Base-by-base conservation (phyloP, 37 sponge, comb jelly and placozoan genomes). In the Corticium candelabrum region DNA sequence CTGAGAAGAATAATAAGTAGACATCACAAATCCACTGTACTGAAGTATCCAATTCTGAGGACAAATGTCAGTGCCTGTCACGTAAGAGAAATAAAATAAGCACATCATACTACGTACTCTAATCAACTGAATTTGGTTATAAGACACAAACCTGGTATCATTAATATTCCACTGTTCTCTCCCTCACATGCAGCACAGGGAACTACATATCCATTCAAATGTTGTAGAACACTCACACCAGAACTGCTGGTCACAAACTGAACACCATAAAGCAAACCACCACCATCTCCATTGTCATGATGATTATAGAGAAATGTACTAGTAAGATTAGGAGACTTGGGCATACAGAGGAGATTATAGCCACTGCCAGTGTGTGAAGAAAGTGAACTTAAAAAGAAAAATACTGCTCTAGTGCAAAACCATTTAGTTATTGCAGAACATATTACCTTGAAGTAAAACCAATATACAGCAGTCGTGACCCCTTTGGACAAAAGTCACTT, bases 1-100 rank as follows among this genome's bases (percentile, higher is more conserved):
- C 1, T 74, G 7, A n/a, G n/a, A n/a, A 1, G 31, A 21, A 15
- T 72, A 1, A n/a, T 80, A 27, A 1, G 80, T 27, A 34, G 80
- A 37, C 80, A 80, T 80, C 1, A 80, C 35, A 37, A 37, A 80
- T 3, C 80, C 80, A 1, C 31, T 7, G 80, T 80, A 80, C 73
- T 80, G 70, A 21, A 7, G 4, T 5, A 37, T 70, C 80, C 80
- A 80, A 27, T 37, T n/a, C n/a, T n/a, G n/a, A 11, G 62, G 62
- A 50, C 62, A 50, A 50, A 11, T 11, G 21, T 50, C 62, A 21
- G 62, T 50, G 11, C n/a, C n/a, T n/a, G n/a, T n/a, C n/a, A n/a
- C n/a, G n/a, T n/a, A n/a, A n/a, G n/a, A n/a, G n/a, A n/a, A n/a
- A n/a, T n/a, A n/a, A n/a, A n/a, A n/a, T n/a, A n/a, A n/a, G n/a